phyloP scores from a whole-genome alignment of 64 coral and sea anemone genomes.

The Porites lutea region DNA sequence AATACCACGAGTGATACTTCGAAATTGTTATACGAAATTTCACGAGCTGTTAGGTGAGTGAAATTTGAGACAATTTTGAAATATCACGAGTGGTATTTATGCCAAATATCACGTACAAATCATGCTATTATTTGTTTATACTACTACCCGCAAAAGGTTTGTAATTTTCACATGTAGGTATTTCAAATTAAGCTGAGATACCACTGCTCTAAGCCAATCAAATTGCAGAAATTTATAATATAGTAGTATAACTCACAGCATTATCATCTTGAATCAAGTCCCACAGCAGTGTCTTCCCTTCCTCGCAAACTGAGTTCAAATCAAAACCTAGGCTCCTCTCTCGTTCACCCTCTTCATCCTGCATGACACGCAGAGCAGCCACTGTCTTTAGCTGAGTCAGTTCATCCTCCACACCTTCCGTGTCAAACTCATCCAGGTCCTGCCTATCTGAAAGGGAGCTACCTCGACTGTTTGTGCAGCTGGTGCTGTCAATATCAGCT shows the following conservation, averaged over 20 bases:
- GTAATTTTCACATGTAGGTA: too few species aligned
- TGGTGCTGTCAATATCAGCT: slow-evolving; percentile 90
- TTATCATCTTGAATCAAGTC: slow-evolving; percentile 97
- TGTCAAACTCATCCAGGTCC: slow-evolving; percentile 92
- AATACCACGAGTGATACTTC: too few species aligned
- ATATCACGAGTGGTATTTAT: too few species aligned
- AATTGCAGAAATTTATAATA: too few species aligned
- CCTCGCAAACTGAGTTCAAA: slow-evolving; percentile 89
- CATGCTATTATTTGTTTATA: too few species aligned
- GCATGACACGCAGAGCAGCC: slow-evolving; percentile 79
- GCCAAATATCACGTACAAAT: too few species aligned
- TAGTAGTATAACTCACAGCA: slow-evolving; percentile 96
- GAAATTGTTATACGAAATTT: too few species aligned
- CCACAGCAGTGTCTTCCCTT: slow-evolving; percentile 96
- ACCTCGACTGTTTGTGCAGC: slow-evolving; percentile 94
- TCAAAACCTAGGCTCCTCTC: slow-evolving; percentile 80
- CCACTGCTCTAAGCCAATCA: too few species aligned
- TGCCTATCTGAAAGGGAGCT: slow-evolving; percentile 89
- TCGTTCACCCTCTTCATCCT: slow-evolving; percentile 59
- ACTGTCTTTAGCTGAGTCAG: slow-evolving; percentile 86
- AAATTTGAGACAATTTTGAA: too few species aligned
- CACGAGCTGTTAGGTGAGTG: too few species aligned
- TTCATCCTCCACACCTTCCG: slow-evolving; percentile 87
- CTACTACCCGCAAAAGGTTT: too few species aligned
- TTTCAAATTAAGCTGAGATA: too few species aligned